Evolutionary conservation across 1,140 invertebrate species (phyloP).

Genomic region (Drepana arcuata): DNA sequence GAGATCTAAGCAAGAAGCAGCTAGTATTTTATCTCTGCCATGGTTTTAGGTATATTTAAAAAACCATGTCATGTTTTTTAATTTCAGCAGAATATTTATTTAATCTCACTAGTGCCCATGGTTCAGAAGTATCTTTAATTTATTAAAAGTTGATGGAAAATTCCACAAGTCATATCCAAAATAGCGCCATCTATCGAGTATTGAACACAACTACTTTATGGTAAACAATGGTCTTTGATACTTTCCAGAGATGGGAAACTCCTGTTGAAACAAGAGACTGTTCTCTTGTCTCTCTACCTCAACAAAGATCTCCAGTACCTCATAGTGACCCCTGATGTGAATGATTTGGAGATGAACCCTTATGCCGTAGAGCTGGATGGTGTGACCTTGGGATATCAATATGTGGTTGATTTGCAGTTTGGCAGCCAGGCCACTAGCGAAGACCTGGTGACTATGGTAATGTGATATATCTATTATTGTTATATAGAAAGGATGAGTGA

Average conservation of each 20-base stretch:
- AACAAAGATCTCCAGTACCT: slow-evolving; percentile 35
- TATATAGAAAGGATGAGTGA: no score
- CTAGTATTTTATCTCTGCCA: no score
- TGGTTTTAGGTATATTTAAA: no score
- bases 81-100: background rate
- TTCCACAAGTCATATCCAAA: no score
- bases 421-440: slow-evolving; percentile 16
- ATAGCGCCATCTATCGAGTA: no score
- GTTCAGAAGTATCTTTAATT: background rate
- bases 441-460: slow-evolving; percentile 38
- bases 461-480: no score
- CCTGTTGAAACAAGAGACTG: slow-evolving; percentile 40
- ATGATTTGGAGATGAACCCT: slow-evolving; percentile 44
- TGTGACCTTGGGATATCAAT: slow-evolving; percentile 40
- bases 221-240: background rate
- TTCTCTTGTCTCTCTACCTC: slow-evolving; percentile 43
- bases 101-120: background rate
- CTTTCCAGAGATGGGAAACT: slow-evolving; percentile 44
- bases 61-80: background rate
- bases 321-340: slow-evolving; percentile 45
- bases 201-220: background rate
- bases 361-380: slow-evolving; percentile 42
- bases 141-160: no score
- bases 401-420: slow-evolving; percentile 43
- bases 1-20: no score